Base-by-base conservation (phyloP, 1,140 invertebrate species). In the Hycleus cichorii region DNA sequence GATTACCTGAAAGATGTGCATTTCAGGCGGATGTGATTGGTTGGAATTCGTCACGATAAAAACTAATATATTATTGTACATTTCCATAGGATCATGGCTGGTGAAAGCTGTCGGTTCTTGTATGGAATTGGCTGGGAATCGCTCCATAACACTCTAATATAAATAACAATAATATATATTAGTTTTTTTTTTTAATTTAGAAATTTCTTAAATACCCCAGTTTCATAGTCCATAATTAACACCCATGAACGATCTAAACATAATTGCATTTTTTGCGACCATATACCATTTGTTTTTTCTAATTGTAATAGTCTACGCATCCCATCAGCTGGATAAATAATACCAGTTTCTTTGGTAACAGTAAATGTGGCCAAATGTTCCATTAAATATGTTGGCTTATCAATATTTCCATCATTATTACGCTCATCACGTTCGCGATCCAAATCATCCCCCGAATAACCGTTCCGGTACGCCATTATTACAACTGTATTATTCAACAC, bases 321-420 rank as follows among this genome's bases (percentile, higher is more conserved):
- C n/a, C 97, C 97, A 78, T 98, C 95, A 6, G 88, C 84, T 5
- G 90, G 89, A 75, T 90, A 90, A 39, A 91, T 81, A 69, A 93
- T 90, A 45, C 91, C 89, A 8, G 86, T 89, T 72, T 93, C 89
- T 69, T 90, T 83, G 43, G 90, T 90, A 39, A 97, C 92, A 1
- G 93, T 93, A 77, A 98, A 98, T 11, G 97, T 98, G 45, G 97
- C 96, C 75, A 99, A 83, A 80, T 98, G 96, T 74, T 98, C 96
- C 73, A 98, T 87, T 55, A 90, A 79, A 72, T 95, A 96, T 3
- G 85, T 42, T 9, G 89, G 84, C 68, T 83, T 84, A 68, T 85
- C 83, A 62, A 18, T 18, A 18, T 81, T 78, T 8, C 71, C 71
- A 32, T 73, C 72, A 54, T 71, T 73, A 47, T 70, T 73, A 9